Evolutionary conservation across 1,140 invertebrate genomes (phyloP), one percentile per base, ranked within the genome.

Genomic region (Bilobella aurantiaca): DNA sequence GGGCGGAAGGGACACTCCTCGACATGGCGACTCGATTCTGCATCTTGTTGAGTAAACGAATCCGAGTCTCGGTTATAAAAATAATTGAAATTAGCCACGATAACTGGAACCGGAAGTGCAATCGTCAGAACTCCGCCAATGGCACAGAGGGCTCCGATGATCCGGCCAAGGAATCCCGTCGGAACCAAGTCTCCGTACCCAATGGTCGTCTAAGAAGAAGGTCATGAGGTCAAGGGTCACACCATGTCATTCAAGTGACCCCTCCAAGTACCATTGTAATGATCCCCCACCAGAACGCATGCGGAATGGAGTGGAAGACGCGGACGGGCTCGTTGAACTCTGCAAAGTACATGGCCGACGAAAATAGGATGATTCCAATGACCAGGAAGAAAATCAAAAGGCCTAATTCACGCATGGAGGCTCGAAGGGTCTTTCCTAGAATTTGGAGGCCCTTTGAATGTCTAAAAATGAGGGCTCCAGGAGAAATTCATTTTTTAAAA

Each of bases 61-160:
- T 68, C 58, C 28, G 34, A 34, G 1, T 64, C 46, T 34, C 63
- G 63, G 27, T 64, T 56, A 47, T 67, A 69, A 60, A 67, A 71
- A 37, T 64, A 69, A 49, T 67, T 71, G 81, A 95, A 95, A 78
- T 95, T 96, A 72, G 88, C 90, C 63, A 95, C 92, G 68, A 96
- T 94, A 72, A 95, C 91, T 2, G 92, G 93, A 46, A 96, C 91
- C 0, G 91, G 91, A 29, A 96, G 82, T 0, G 91, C 91, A 71
- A 96, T 95, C 27, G 90, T 93, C 0, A 96, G 80, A 63, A 95
- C 92, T 37, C 93, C 92, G 18, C 90, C 87, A 28, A 96, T 76
- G 1, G 92, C 91, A 78, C 92, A 96, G 0, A 94, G 78, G 1
- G 88, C 88, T 0, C 92, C 92, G 18, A 93, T 87, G 68, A 91